Conservation (phyloP, 2,113 vertebrate genomes). For the Callipepla californica region DNA sequence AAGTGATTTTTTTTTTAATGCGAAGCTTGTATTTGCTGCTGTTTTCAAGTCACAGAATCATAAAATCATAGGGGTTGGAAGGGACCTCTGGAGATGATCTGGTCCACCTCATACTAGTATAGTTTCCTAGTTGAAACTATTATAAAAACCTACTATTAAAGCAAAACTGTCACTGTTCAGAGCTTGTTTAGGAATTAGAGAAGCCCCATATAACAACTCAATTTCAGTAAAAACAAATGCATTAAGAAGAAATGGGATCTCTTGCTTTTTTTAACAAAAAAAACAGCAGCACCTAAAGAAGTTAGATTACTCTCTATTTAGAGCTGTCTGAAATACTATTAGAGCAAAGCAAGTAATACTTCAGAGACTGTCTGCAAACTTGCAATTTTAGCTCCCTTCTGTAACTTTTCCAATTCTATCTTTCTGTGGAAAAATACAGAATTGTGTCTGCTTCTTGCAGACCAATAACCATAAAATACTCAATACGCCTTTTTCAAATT, state of each 20-base stretch:
- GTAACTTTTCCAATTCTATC: not conserved
- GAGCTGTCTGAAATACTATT: not conserved
- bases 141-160: not conserved
- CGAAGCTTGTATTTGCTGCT: accelerated
- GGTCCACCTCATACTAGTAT: not conserved
- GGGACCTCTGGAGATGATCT: not conserved
- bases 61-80: not conserved
- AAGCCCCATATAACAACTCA: not conserved
- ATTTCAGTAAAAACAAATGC: not conserved
- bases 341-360: not conserved
- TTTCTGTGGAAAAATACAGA: not conserved
- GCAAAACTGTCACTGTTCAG: not conserved
- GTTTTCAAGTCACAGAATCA: not conserved
- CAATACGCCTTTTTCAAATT: not conserved
- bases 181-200: not conserved
- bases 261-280: not conserved
- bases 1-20: not conserved
- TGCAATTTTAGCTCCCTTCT: not conserved
- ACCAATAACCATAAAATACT: not conserved
- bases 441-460: not conserved
- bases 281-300: not conserved
- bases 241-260: not conserved
- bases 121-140: not conserved
- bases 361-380: not conserved
- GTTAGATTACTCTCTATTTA: not conserved